Evolutionary conservation across 2,113 vertebrate genomes (phyloP), one percentile per base, ranked within the genome.

Genomic region (Zingel zingel): DNA sequence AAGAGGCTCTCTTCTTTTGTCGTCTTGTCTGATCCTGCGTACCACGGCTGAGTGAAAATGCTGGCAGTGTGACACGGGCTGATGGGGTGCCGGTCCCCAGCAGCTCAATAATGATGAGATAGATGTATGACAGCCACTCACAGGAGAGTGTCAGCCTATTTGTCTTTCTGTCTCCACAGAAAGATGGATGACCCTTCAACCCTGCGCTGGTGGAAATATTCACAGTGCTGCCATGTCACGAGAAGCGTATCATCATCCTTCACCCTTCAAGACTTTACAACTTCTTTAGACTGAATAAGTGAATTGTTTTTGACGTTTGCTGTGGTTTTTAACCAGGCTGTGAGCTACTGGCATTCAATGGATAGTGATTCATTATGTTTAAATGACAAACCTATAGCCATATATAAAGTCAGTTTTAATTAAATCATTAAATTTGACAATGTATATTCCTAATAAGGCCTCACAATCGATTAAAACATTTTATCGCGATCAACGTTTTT

Each of bases 171-270:
- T 94, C 92, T 86, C 79, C 74, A 15, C 84, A 64, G 82, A 77
- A 93, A 94, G 94, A 96, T 93, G 88, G 92, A 95, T 91, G 89
- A 90, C 92, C 90, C 86, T 86, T 94, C 91, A 90, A 86, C 86
- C 87, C 57, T 2, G 0, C 11, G 39, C 68, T 21, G 8, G 77
- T 69, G 75, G 82, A 92, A 82, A 91, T 88, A 90, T 90, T 91
- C 90, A 86, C 82, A 84, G 70, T 5, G 74, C 79, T 78, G 82
- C 64, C 66, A 2, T 89, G 86, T 84, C 83, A 88, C 25, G n/a
- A 72, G 58, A 59, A 82, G 74, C 72, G 81, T 9, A 73, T 91
- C 85, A 86, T 86, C 89, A 81, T 83, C 71, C 74, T 45, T 86
- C 89, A 86, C 66, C 68, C 74, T 57, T 89, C 84, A 82, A 65